Evolutionary conservation across 2,797 vertebrate species (phyloP), one percentile per base, ranked within the genome.

Genomic region (Hafferia zeledoni): DNA sequence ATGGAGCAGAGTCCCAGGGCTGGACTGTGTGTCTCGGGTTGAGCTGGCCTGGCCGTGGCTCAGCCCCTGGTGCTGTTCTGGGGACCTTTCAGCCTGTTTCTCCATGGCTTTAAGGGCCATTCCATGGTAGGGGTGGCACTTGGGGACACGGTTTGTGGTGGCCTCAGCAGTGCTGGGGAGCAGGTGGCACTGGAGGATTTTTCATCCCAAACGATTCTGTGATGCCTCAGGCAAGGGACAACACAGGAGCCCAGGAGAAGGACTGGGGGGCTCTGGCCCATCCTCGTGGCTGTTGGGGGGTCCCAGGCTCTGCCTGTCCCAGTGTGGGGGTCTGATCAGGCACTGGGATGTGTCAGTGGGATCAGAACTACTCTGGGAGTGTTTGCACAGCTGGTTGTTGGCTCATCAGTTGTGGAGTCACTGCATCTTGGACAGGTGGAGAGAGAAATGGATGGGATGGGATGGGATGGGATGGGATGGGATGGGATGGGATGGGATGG

Each of bases 231-330:
- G n/a, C 37, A 27, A 5, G 14, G 56, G 31, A 3, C 12, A 3
- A 1, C 4, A 1, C 7, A 8, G 16, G 33, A 46, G 52, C 46
- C 13, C 13, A 1, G 6, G 7, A 25, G 30, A 20, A 31, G 13
- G 9, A 8, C 3, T 1, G 5, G 7, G 7, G 15, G 7, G 0
- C 18, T 82, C 27, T 37, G 39, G 2, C 20, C 0, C 0, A 2
- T 11, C 9, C 19, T 13, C 0, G 0, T 17, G n/a, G 14, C 35
- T 50, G 5, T 2, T 39, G 64, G 35, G 14, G 14, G 5, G 4
- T 69, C 5, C 17, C 17, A 31, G 12, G 35, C 33, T 19, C 30
- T 59, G 15, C 6, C 15, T 17, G 7, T 55, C 17, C 6, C 8
- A 3, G 28, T 5, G 1, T 1, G 3, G 10, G n/a, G 17, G 17